Evolutionary conservation across 2,113 vertebrate genomes (phyloP).

Genomic region (Pithys albifrons): DNA sequence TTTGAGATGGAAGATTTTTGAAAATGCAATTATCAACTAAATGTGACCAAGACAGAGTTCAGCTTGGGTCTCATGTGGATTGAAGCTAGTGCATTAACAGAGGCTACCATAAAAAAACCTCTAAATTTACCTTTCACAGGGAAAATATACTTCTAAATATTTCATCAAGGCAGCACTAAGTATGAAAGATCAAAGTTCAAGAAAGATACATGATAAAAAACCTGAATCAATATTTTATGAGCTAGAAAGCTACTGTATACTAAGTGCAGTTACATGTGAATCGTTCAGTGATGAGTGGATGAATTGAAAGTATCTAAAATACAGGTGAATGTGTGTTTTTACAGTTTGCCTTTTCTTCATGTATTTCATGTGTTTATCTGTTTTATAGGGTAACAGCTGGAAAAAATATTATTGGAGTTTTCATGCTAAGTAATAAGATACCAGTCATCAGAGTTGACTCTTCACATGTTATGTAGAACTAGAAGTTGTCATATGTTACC

Average conservation of each 20-base stretch:
- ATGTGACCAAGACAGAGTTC: background rate
- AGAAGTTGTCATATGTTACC: background rate
- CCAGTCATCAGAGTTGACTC: background rate
- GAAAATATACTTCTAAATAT: slow-evolving; percentile 49
- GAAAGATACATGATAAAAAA: background rate
- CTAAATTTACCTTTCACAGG: slow-evolving; percentile 42
- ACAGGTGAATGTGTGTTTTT: background rate
- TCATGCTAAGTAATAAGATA: background rate
- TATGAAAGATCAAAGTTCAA: slow-evolving; percentile 30
- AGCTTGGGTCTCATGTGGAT: background rate
- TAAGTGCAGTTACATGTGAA: background rate
- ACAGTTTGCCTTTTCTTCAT: background rate
- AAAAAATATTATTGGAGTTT: background rate
- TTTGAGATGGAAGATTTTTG: background rate
- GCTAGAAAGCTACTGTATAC: background rate
- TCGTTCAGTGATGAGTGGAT: background rate
- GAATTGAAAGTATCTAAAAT: background rate
- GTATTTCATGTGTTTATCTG: background rate
- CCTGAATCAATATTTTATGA: slow-evolving; percentile 23
- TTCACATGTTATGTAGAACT: background rate
- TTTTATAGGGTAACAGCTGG: background rate
- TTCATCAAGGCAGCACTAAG: slow-evolving; percentile 36
- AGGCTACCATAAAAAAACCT: background rate
- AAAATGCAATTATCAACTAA: background rate
- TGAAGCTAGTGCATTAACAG: background rate